Base-by-base conservation (phyloP, 2,888 invertebrate genomes). In the Bombyx huttoni region DNA sequence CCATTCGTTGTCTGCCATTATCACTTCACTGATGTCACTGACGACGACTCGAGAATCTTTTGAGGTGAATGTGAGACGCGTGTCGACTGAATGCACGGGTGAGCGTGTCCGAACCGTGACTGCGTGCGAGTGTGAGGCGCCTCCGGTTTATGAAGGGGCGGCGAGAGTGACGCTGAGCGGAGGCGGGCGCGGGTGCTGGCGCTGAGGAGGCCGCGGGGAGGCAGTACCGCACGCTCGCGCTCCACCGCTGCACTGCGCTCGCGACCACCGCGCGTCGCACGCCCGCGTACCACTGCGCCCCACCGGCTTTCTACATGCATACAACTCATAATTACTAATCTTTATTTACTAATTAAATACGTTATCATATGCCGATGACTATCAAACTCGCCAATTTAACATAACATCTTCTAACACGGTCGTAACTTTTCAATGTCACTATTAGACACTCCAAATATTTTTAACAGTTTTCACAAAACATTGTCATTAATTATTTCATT, bases 1-100 rank as follows among this genome's bases (percentile, higher is more conserved):
- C 91, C 91, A 91, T 54, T 89, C 89, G 62, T 71, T 62, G 63
- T 83, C 81, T 63, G 82, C 86, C 86, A 89, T 89, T 65, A 61
- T 65, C 68, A 68, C 72, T 60, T 63, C 57, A 65, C 73, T 64
- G 60, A 58, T 63, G 56, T 59, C 62, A 62, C 60, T 61, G 53
- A 51, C 58, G 58, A 53, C 49, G 57, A 58, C 49, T 52, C 48
- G 53, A 49, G 54, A 56, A 52, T 52, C 56, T 59, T 62, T 59
- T 61, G 63, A 61, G 63, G 61, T 58, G 62, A 59, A 59, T 61
- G 68, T 61, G 54, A 64, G 58, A 64, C 71, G 78, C 76, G 81
- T 78, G 79, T 73, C 60, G 64, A 67, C 70, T 70, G 71, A 73
- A 76, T 81, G 79, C 69, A 76, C 73, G 61, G 70, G 71, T 72